phyloP scores from a whole-genome alignment of 2,113 vertebrate species.

The Sminthopsis crassicaudata region DNA sequence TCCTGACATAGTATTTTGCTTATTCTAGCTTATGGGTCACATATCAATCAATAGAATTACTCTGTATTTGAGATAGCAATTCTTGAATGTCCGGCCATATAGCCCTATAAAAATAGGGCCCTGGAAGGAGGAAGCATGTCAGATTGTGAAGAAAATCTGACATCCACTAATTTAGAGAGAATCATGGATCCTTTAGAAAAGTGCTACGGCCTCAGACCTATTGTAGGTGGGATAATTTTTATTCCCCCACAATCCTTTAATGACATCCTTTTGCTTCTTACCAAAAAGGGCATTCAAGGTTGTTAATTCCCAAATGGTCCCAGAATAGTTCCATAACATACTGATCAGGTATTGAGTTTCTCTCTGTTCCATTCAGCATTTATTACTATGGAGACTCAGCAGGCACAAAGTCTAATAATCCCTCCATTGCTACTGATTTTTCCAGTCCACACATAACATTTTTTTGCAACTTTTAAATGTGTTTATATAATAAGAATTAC shows the following conservation, averaged over 20 bases:
- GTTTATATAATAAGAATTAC: background rate
- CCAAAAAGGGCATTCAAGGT: background rate
- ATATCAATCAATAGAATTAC: too few relatives aligned
- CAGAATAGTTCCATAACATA: background rate
- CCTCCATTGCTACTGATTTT: background rate
- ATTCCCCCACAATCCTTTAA: background rate
- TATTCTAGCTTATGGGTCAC: too few relatives aligned
- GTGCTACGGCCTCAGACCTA: too few relatives aligned
- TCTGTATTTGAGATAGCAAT: too few relatives aligned
- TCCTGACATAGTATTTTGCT: too few relatives aligned
- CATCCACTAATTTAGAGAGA: too few relatives aligned
- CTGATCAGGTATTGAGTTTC: background rate
- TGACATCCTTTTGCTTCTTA: background rate
- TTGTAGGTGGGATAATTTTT: too few relatives aligned
- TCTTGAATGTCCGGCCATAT: too few relatives aligned
- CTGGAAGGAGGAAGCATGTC: too few relatives aligned
- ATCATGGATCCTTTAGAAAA: too few relatives aligned
- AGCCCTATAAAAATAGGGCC: too few relatives aligned
- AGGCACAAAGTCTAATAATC: slow-evolving; percentile 3
- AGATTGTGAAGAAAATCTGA: too few relatives aligned
- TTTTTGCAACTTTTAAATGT: background rate
- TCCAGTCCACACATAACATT: background rate
- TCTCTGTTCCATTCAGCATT: background rate
- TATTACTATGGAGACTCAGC: background rate
- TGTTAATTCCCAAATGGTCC: background rate